Conservation (phyloP, 2,113 vertebrate species). For the Hydrochoerus hydrochaeris region DNA sequence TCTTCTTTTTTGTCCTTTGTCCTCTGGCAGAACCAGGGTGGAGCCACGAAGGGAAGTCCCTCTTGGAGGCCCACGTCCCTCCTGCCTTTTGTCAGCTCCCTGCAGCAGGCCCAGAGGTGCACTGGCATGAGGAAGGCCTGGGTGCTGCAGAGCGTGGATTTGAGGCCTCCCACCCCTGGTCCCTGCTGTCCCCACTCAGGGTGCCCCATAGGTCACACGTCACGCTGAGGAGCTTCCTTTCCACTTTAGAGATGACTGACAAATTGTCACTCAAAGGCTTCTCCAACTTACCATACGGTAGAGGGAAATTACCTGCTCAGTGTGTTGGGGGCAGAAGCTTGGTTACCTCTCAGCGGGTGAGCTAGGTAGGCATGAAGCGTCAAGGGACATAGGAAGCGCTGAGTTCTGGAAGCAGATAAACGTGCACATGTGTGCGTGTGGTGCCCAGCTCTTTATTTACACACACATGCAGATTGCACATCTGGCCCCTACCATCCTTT, state of each 20-base stretch:
- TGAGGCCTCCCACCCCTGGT: background rate
- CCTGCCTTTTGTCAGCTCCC: background rate
- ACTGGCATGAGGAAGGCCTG: slow-evolving; percentile 39
- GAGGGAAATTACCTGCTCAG: slow-evolving; percentile 86
- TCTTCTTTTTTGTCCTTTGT: background rate
- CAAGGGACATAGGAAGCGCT: background rate
- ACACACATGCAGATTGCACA: background rate
- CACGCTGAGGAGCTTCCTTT: slow-evolving; percentile 82
- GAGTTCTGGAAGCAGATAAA: background rate
- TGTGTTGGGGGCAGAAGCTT: slow-evolving; percentile 82
- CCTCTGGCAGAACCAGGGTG: no score
- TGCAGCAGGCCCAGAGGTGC: background rate
- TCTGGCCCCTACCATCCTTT: background rate
- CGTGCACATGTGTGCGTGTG: background rate
- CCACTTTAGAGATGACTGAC: slow-evolving; percentile 85
- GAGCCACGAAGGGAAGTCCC: rapidly evolving
- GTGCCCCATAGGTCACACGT: slow-evolving; percentile 80
- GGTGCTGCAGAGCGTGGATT: slow-evolving; percentile 65
- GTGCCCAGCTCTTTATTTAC: background rate
- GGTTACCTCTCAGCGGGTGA: slow-evolving; percentile 82
- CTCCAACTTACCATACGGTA: slow-evolving; percentile 84
- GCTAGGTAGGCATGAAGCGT: slow-evolving; percentile 50
- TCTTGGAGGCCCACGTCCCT: rapidly evolving
- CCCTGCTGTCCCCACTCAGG: slow-evolving; percentile 73
- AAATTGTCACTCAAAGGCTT: slow-evolving; percentile 87